Conservation (phyloP, 2,113 vertebrate genomes). For the Notarius quadriscutis region DNA sequence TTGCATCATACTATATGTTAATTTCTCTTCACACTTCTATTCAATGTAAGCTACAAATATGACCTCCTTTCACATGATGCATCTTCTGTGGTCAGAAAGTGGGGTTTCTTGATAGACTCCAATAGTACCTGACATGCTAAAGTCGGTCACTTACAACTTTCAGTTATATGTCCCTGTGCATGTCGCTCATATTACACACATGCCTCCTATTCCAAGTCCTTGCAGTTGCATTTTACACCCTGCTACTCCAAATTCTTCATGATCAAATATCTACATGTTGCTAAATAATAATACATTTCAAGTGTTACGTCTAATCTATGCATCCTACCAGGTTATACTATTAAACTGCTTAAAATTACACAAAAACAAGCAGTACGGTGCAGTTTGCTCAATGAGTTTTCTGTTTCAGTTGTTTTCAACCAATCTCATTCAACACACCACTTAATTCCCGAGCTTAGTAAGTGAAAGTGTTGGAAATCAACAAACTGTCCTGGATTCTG, state of each 20-base stretch:
- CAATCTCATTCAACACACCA: background rate
- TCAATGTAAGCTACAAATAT: background rate
- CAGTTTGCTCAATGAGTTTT: background rate
- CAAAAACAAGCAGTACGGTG: background rate
- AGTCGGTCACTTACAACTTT: background rate
- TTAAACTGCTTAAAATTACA: background rate
- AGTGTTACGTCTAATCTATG: background rate
- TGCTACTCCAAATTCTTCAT: background rate
- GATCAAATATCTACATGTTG: background rate
- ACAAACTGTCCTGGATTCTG: background rate
- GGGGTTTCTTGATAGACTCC: background rate
- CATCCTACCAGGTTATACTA: background rate
- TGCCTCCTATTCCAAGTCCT: background rate
- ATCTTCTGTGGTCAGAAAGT: background rate
- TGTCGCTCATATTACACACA: background rate
- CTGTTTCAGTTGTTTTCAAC: background rate
- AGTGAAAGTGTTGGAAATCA: background rate
- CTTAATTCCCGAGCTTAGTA: background rate
- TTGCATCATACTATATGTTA: too few relatives aligned
- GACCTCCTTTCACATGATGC: background rate
- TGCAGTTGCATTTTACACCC: too few relatives aligned
- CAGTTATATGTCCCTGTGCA: background rate
- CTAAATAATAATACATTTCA: background rate
- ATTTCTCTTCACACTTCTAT: background rate
- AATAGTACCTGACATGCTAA: background rate